Base-by-base conservation (phyloP, 1,140 invertebrate species). In the Pseudobourletiella spinata region DNA sequence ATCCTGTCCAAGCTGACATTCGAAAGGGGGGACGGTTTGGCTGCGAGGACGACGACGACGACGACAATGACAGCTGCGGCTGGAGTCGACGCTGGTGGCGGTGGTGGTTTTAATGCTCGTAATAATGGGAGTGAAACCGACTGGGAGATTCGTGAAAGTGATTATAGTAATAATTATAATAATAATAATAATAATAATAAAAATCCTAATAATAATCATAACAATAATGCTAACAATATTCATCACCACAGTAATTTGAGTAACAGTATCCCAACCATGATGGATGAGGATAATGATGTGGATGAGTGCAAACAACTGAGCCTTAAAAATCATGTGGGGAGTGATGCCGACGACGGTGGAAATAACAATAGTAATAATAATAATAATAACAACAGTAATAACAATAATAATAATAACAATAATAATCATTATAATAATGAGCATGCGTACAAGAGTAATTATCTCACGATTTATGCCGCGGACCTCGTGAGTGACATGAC, bases 1-100 rank as follows among this genome's bases (percentile, higher is more conserved):
- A 65, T 69, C 24, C 32, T 61, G 18, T 54, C 68, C 28, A 43
- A 63, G 42, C 46, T 69, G 24, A 57, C 61, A 11, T 42, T 64
- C 20, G 52, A 52, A 44, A n/a, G 35, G 30, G 18, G 51, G n/a
- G n/a, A n/a, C n/a, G n/a, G n/a, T n/a, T n/a, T n/a, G n/a, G n/a
- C n/a, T n/a, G n/a, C n/a, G n/a, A n/a, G n/a, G n/a, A n/a, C n/a
- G n/a, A n/a, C n/a, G n/a, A 51, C 25, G 8, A 51, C 14, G 15
- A 26, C 25, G 32, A 11, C 8, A 8, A 39, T n/a, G 8, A 39
- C 8, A 11, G 8, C n/a, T n/a, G 8, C n/a, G 32, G n/a, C 8
- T 39, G 8, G 8, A 3, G 32, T 24, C 14, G 26, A 42, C 35
- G 30, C 22, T 25, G 24, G 52, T 22, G 52, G 6, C 35, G 16